Evolutionary conservation across 2,113 vertebrate genomes (phyloP).

Genomic region (Fukomys damarensis): DNA sequence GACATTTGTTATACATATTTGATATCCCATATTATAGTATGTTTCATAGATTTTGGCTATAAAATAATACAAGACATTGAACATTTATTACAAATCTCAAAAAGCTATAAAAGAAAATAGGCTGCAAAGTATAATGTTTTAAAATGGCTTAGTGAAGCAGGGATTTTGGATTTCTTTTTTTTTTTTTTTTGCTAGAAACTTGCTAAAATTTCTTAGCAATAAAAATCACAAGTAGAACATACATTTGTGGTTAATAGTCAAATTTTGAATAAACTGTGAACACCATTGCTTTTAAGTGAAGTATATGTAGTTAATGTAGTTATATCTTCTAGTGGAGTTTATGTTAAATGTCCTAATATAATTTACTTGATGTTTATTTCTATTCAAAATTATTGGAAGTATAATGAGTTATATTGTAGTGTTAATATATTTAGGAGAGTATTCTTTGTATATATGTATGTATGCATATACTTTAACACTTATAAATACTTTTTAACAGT

Average conservation of each 20-base stretch:
- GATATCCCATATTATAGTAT: constrained; percentile 12
- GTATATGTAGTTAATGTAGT: constrained; percentile 71
- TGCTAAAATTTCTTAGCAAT: background rate
- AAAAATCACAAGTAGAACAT: constrained; percentile 48
- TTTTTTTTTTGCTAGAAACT: constrained; percentile 24
- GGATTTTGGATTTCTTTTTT: background rate
- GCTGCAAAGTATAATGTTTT: constrained; percentile 31
- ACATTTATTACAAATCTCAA: constrained; percentile 40
- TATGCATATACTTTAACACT: background rate
- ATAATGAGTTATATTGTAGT: background rate
- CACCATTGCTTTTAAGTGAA: constrained; percentile 38
- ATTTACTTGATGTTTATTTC: constrained; percentile 56
- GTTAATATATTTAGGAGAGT: background rate
- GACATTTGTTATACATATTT: constrained; percentile 27
- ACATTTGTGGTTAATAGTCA: constrained; percentile 55
- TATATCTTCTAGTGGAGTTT: constrained; percentile 52
- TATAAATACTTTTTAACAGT: background rate
- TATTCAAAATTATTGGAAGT: constrained; percentile 48
- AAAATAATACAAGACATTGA: constrained; percentile 37
- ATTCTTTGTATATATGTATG: background rate
- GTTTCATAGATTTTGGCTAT: constrained; percentile 34
- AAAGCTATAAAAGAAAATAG: background rate
- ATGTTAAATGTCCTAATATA: constrained; percentile 45
- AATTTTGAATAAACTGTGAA: constrained; percentile 62
- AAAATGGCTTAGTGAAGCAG: constrained; percentile 24